These are phyloP conservation scores for Butastur rufipennis DNA, from an alignment of 2,113 vertebrate species.

Conservation along the genomic window DNA sequence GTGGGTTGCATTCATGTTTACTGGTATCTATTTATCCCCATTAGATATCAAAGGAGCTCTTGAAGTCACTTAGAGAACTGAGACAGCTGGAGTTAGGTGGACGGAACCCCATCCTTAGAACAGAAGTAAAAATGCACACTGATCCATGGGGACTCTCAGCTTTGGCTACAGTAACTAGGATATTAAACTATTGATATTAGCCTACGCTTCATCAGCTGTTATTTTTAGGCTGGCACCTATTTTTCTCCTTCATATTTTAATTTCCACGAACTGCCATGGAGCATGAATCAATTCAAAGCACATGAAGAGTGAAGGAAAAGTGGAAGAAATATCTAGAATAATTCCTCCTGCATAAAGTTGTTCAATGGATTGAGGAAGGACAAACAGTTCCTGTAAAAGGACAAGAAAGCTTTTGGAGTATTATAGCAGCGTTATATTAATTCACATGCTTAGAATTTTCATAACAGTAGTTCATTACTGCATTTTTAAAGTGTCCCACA, in stretches of 20 bases:
- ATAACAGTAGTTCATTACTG: not conserved
- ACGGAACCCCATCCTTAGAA: not conserved
- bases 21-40: not conserved
- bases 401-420: not conserved
- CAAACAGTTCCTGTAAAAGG: not conserved
- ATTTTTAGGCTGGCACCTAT: not conserved
- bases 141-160: not conserved
- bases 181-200: not conserved
- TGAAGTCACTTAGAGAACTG: not conserved
- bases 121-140: not conserved
- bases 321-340: not conserved
- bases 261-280: not conserved
- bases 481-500: not conserved
- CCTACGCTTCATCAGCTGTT: not conserved
- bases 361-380: not conserved
- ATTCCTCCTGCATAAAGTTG: not conserved
- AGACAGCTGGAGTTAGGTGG: not conserved
- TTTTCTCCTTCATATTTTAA: conserved; percentile 1
- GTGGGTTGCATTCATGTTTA: not conserved
- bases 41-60: not conserved
- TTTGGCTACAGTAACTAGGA: not conserved
- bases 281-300: not conserved
- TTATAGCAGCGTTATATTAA: not conserved
- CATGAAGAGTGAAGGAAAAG: not conserved
- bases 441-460: not conserved